Base-by-base conservation (phyloP, 2,888 invertebrate genomes). In the Beris morrisii region DNA sequence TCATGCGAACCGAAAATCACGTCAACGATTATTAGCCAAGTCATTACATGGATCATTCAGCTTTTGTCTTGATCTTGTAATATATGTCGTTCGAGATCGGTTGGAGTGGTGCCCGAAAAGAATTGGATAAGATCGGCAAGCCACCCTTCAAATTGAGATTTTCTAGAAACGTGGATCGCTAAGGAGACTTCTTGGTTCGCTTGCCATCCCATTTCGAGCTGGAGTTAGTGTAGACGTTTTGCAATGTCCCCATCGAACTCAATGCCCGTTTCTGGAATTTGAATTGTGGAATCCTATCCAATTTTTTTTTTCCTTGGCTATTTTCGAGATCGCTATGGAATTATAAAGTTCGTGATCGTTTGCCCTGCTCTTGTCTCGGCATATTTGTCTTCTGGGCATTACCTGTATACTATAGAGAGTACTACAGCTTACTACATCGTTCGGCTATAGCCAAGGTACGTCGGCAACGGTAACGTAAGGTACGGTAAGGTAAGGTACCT, bases 1-100 rank as follows among this genome's bases (percentile, higher is more conserved):
- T 66, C 68, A 64, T 64, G 66, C 66, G 63, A 68, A 66, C 65
- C 57, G 44, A 68, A 65, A 65, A 66, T 68, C 66, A 65, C 68
- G 68, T 68, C 68, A 68, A 68, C 57, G 32, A 65, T 68, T 65
- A 68, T 65, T 65, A 66, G 52, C 61, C 56, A 15, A 58, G 59
- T 67, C 67, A 64, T 67, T 67, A 58, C 52, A 11, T 22, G 57
- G 65, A 65, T 65, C 38, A 38, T 57, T 65, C 43, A 56, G 55
- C 46, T 55, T 44, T 64, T 53, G 53, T 64, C 52, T 44, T n/a
- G 58, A 12, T n/a, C 22, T 58, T 46, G 15, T n/a, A 12, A 43
- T 5, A 38, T 22, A 38, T n/a, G 13, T 61, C 22, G 45, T 44
- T 12, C 56, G 31, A 22, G 31, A 38, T 38, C 38, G 38, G 54